Evolutionary conservation across 2,113 vertebrate genomes (phyloP), one percentile per base, ranked within the genome.

Genomic region (Aramus guarauna): DNA sequence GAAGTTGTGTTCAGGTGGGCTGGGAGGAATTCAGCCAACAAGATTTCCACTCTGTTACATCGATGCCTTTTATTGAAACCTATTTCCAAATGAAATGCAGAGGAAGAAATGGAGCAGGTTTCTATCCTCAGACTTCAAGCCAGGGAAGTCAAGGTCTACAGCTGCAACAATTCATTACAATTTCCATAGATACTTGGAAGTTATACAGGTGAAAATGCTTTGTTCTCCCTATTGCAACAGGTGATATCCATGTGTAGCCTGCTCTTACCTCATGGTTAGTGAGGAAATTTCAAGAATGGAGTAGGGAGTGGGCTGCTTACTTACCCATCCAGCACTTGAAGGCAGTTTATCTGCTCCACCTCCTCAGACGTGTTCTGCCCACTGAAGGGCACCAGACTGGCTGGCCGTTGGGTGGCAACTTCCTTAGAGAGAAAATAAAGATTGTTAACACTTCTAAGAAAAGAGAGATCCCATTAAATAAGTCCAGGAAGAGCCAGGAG

Each of bases 151-250:
- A 87, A 76, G 29, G 19, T 68, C 53, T 59, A 43, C 45, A 84
- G n/a, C 43, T 80, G n/a, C 77, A 64, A 24, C 17, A 80, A 56
- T 29, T 85, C 32, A 30, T 24, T 73, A 45, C 9, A 14, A 19
- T 69, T 90, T 74, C 45, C 60, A 11, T 5, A 32, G 41, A 7
- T 41, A 20, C n/a, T 60, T 92, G 50, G 22, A 81, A 81, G 34
- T 7, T 52, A 12, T 19, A 59, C 1, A 9, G 20, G 18, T 66
- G 69, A 88, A 74, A 88, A 82, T 36, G 11, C 26, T 78, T 73
- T 47, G 9, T 85, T 26, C 1, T 41, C 19, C 12, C 6, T 13
- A 58, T 53, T 0, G 0, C 34, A 56, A 8, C 24, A 36, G 8
- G 34, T 26, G 16, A 60, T 50, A 74, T 3, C 11, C 39, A 19